Conservation (phyloP, 2,797 vertebrate genomes). For the Gambelia wislizenii region DNA sequence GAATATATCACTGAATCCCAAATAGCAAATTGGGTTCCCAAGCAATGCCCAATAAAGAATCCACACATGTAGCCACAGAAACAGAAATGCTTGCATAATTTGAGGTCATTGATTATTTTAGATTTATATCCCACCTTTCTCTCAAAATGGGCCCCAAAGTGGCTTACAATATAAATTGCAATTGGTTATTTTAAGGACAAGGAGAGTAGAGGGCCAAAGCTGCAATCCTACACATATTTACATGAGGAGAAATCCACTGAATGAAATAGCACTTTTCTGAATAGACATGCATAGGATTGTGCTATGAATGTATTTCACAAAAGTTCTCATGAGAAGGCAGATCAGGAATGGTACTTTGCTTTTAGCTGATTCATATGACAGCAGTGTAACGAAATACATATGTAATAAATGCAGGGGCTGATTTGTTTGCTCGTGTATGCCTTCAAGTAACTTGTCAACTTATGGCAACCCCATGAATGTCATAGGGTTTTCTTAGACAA, state of each 20-base stretch:
- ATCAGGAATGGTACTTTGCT: background rate
- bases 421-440: background rate
- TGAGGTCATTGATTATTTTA: background rate
- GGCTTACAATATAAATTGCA: background rate
- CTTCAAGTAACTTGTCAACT: background rate
- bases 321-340: background rate
- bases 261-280: background rate
- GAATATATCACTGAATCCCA: too few species aligned
- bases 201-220: background rate
- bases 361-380: background rate
- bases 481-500: too few species aligned
- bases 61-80: too few species aligned
- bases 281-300: background rate
- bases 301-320: too few species aligned
- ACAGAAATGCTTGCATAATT: background rate
- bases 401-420: background rate
- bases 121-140: too few species aligned
- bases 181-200: background rate
- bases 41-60: background rate
- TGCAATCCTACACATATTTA: background rate
- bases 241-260: background rate
- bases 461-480: too few species aligned
- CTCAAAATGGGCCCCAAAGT: background rate
- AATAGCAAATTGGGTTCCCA: too few species aligned
- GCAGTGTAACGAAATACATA: background rate